These are phyloP conservation scores for Chaetodon trifasciatus DNA, from an alignment of 2,797 vertebrate species.

Conservation along the genomic window DNA sequence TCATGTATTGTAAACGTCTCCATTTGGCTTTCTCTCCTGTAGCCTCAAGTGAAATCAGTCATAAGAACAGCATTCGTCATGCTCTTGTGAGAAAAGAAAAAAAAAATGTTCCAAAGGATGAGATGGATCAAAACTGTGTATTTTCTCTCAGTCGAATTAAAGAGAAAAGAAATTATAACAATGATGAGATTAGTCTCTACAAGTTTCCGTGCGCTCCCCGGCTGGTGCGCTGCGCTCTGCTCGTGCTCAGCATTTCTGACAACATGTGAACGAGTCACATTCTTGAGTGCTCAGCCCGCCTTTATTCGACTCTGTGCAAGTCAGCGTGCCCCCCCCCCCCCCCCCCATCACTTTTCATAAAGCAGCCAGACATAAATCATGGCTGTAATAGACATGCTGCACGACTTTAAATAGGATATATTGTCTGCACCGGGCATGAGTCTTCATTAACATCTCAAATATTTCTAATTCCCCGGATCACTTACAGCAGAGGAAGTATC, in stretches of 20 bases:
- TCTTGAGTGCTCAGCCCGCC: conserved; percentile 50
- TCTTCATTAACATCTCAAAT: background rate
- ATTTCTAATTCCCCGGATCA: background rate
- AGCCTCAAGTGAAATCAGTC: conserved; percentile 52
- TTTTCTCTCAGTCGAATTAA: background rate
- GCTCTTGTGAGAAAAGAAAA: conserved; percentile 9
- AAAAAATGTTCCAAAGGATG: background rate
- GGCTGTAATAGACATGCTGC: background rate
- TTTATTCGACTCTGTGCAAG: conserved; percentile 20
- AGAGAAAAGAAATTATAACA: background rate
- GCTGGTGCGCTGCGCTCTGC: conserved; percentile 28
- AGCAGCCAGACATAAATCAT: conserved; percentile 27
- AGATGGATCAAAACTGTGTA: too few relatives aligned
- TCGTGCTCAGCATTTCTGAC: conserved; percentile 26
- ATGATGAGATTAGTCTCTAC: background rate
- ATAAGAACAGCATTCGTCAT: conserved; percentile 29
- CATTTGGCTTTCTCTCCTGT: conserved; percentile 66
- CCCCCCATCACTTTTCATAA: background rate
- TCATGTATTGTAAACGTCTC: conserved; percentile 84
- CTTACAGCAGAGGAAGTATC: background rate
- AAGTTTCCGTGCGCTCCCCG: conserved; percentile 40
- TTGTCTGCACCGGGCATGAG: too few relatives aligned
- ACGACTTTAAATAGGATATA: background rate
- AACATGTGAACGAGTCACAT: conserved; percentile 41
- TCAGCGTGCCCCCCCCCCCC: background rate